A percentile compares a stretch with the other conserved stretches of the same genome.
Conservation (phyloP, 2,888 invertebrate genomes). For the Liposcelis brunnea region DNA sequence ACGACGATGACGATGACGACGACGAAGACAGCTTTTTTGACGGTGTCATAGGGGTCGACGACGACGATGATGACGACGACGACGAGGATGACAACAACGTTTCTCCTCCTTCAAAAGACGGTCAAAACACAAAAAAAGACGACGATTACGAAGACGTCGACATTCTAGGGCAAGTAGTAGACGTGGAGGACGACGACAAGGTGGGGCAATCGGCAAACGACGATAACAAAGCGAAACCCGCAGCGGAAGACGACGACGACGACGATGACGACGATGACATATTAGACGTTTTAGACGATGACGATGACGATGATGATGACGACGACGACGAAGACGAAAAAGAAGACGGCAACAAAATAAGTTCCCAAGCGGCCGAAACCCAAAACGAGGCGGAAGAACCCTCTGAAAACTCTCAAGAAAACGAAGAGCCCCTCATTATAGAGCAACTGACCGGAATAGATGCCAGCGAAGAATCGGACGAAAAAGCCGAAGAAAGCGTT, state of each 20-base stretch:
- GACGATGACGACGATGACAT: slow-evolving; percentile 21
- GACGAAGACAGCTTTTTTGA: slow-evolving; percentile 25
- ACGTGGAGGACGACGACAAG: not conserved
- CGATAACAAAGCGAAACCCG: slow-evolving; percentile 30
- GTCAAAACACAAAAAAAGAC: slow-evolving; percentile 9
- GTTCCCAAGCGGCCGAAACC: too few relatives aligned
- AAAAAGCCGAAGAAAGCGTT: too few relatives aligned
- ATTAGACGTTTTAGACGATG: slow-evolving; percentile 19
- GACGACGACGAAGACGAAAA: too few relatives aligned
- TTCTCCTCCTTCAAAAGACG: slow-evolving; percentile 4
- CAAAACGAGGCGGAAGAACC: slow-evolving; percentile 11
- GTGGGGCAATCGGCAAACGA: too few relatives aligned
- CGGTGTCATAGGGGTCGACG: slow-evolving; percentile 29
- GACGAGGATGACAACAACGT: slow-evolving; percentile 16
- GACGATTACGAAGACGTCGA: slow-evolving; percentile 5
- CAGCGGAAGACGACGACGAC: slow-evolving; percentile 27
- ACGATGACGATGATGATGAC: slow-evolving; percentile 20
- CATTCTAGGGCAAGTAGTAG: slow-evolving; percentile 5
- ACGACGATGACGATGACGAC: slow-evolving; percentile 11
- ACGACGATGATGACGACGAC: slow-evolving; percentile 20
- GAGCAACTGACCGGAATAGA: slow-evolving; percentile 30
- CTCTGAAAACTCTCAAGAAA: slow-evolving; percentile 10
- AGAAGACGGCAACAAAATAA: too few relatives aligned
- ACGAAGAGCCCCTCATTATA: slow-evolving; percentile 22
- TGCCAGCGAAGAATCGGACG: slow-evolving; percentile 18